A percentile compares a stretch with the other conserved stretches of the same genome.
phyloP scores from a whole-genome alignment of 2,113 vertebrate genomes.

The Bufo bufo region DNA sequence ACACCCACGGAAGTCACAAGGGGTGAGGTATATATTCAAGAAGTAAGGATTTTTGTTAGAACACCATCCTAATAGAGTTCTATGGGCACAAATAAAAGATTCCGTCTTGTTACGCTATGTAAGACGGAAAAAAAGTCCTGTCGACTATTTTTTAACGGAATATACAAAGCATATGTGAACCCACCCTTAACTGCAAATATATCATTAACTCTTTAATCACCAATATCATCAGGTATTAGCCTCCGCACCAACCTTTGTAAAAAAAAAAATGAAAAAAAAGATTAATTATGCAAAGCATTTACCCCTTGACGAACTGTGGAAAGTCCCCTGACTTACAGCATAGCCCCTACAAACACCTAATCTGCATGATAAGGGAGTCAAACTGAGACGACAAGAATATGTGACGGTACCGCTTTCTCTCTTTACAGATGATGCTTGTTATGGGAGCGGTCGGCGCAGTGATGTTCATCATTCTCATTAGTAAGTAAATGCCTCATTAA shows the following conservation, averaged over 20 bases:
- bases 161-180: too few species aligned
- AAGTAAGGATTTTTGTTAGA: too few species aligned
- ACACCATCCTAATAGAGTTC: too few species aligned
- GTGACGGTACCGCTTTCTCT: constrained; percentile 5
- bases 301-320: neutral
- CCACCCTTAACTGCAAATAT: neutral
- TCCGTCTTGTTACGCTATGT: too few species aligned
- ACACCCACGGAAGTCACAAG: too few species aligned
- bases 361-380: neutral
- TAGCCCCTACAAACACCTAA: neutral
- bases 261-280: neutral
- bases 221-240: neutral
- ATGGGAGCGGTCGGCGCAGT: constrained; percentile 75
- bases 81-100: too few species aligned
- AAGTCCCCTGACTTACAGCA: neutral
- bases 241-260: neutral
- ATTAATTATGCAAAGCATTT: neutral
- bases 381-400: neutral
- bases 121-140: too few species aligned
- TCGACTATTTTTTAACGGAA: too few species aligned
- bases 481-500: constrained; percentile 64
- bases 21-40: too few species aligned
- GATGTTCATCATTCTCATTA: constrained; percentile 73
- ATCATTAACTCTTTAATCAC: neutral
- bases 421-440: constrained; percentile 69